phyloP scores from a whole-genome alignment of 2,888 invertebrate species.

The Drosophila subsilvestris region DNA sequence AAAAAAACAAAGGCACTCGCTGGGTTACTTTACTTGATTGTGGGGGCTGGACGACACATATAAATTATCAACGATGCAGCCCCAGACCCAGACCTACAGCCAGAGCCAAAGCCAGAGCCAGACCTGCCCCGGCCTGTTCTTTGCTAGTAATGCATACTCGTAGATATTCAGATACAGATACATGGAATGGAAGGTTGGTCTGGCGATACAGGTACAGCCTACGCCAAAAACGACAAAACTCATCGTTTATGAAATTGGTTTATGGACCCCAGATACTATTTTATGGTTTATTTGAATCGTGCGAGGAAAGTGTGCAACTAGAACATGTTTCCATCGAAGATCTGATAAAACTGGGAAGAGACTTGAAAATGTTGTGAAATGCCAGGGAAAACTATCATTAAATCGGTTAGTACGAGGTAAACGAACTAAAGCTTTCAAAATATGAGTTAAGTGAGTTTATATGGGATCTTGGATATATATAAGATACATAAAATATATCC shows the following conservation, averaged over 20 bases:
- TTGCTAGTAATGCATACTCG: slow-evolving; percentile 43
- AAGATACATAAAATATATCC: too few relatives aligned
- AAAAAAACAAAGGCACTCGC: slow-evolving; percentile 63
- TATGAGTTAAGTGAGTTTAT: too few relatives aligned
- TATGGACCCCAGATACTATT: slow-evolving; percentile 32
- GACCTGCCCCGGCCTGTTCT: slow-evolving; percentile 4
- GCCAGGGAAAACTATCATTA: too few relatives aligned
- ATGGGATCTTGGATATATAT: too few relatives aligned
- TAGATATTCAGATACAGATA: slow-evolving; percentile 29
- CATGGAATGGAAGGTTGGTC: slow-evolving; percentile 21
- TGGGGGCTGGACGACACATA: slow-evolving; percentile 79
- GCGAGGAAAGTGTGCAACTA: slow-evolving; percentile 32
- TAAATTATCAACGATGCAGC: slow-evolving; percentile 70
- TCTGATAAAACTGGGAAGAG: neutral
- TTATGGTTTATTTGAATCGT: slow-evolving; percentile 29
- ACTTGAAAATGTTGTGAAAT: too few relatives aligned
- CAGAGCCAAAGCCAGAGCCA: slow-evolving; percentile 13
- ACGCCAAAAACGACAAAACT: slow-evolving; percentile 32
- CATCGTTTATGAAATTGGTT: slow-evolving; percentile 58
- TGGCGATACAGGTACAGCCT: slow-evolving; percentile 41
- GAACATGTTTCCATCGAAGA: slow-evolving; percentile 9
- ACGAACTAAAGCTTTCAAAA: too few relatives aligned
- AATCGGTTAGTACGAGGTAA: too few relatives aligned
- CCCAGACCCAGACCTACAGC: slow-evolving; percentile 22
- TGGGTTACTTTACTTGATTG: slow-evolving; percentile 67